Percentiles rank a stretch among this genome's conserved stretches.
These are phyloP conservation scores for Ichneumoninae sp. DNA, from an alignment of 2,888 invertebrate genomes.

Conservation along the genomic window DNA sequence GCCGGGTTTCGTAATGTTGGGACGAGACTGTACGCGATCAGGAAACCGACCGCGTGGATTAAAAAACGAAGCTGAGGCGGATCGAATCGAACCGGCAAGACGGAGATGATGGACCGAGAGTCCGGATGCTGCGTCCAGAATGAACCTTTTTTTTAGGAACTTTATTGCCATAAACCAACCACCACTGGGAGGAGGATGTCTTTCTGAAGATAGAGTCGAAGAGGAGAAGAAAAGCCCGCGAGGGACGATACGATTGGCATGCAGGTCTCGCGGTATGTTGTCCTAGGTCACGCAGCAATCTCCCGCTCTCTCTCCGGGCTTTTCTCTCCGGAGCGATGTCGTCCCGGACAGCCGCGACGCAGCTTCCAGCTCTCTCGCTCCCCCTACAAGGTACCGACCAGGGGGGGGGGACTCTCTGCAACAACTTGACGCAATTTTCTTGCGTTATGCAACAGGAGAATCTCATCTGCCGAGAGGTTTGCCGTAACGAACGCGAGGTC, in stretches of 20 bases:
- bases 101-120: not conserved
- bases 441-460: slow-evolving; percentile 67
- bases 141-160: not conserved
- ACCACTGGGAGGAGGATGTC: not conserved
- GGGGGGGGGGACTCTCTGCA: not conserved
- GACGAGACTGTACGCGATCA: slow-evolving; percentile 1
- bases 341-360: slow-evolving; percentile 11
- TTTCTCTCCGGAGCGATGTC: slow-evolving; percentile 47
- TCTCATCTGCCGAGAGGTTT: slow-evolving; percentile 39
- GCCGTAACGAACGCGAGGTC: not conserved
- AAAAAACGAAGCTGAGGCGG: not conserved
- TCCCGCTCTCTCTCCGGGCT: slow-evolving; percentile 67
- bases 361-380: slow-evolving; percentile 47
- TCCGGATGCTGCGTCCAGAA: not conserved
- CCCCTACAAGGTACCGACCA: slow-evolving; percentile 16
- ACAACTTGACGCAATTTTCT: slow-evolving; percentile 68
- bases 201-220: slow-evolving; percentile 36
- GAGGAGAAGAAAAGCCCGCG: slow-evolving; percentile 45
- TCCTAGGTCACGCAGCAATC: slow-evolving; percentile 83
- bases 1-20: slow-evolving; percentile 19
- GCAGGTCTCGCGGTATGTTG: slow-evolving; percentile 83
- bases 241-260: slow-evolving; percentile 79
- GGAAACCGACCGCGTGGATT: not conserved
- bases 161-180: slow-evolving; percentile 44
- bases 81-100: too few species aligned